A percentile compares a stretch with the other conserved stretches of the same genome.
Conservation (phyloP, 2,113 vertebrate genomes). For the Bubo blakistoni region DNA sequence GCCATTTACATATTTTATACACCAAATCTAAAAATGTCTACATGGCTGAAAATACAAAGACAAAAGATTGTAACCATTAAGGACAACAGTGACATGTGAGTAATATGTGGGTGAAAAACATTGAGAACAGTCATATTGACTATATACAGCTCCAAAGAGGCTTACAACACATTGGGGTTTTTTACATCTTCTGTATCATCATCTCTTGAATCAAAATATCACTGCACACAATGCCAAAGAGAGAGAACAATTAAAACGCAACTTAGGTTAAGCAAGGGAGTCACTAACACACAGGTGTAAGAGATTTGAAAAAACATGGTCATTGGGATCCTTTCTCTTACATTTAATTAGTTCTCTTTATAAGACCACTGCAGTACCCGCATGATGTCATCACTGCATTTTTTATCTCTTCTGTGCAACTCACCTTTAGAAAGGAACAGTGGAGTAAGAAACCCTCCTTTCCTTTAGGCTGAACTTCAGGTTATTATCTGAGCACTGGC, state of each 20-base stretch:
- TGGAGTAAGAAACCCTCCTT: neutral
- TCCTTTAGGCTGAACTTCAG: neutral
- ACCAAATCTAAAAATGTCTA: neutral
- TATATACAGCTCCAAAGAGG: neutral
- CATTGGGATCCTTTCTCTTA: neutral
- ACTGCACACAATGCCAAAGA: neutral
- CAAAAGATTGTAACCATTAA: neutral
- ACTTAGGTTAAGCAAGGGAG: neutral
- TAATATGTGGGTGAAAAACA: neutral
- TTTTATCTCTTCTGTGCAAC: neutral
- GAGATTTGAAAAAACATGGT: neutral
- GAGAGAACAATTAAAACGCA: neutral
- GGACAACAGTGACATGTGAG: neutral
- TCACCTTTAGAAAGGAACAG: neutral
- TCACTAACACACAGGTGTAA: neutral
- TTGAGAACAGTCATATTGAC: neutral
- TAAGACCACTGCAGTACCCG: neutral
- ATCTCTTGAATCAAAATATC: neutral
- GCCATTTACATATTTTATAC: neutral
- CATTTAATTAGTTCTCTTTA: neutral
- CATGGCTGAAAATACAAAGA: neutral
- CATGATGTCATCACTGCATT: neutral
- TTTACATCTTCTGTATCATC: neutral
- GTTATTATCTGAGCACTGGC: neutral
- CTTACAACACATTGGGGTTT: neutral